A percentile compares a stretch with the other conserved stretches of the same genome.
These are phyloP conservation scores for Caenorhabditis sp. DNA, from an alignment of 2,888 invertebrate species.

Conservation along the genomic window DNA sequence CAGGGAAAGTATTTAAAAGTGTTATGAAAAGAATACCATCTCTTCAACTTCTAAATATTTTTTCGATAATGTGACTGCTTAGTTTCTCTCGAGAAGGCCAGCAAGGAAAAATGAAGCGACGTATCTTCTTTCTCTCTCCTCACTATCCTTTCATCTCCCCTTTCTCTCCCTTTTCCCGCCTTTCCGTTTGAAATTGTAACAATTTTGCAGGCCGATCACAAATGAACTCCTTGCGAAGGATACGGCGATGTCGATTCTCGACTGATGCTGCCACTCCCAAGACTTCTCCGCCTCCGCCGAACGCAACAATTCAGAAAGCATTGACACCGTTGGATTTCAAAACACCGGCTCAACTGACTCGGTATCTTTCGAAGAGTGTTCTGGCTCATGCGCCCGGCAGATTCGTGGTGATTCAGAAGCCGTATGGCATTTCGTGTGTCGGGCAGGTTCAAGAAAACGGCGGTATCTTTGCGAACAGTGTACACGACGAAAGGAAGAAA, in stretches of 20 bases:
- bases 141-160: neutral
- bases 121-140: neutral
- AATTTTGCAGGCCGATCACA: conserved; percentile 11
- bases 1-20: too few species aligned
- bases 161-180: neutral
- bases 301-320: conserved; percentile 21
- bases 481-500: conserved; percentile 60
- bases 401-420: conserved; percentile 71
- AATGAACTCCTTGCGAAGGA: conserved; percentile 24
- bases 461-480: conserved; percentile 68
- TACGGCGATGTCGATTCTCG: neutral
- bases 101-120: too few species aligned
- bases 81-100: too few species aligned
- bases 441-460: conserved; percentile 65
- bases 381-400: conserved; percentile 67
- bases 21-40: too few species aligned
- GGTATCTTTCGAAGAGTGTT: conserved; percentile 57
- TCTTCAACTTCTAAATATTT: too few species aligned
- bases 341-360: conserved; percentile 41
- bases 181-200: neutral
- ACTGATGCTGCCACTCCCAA: neutral
- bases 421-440: conserved; percentile 71
- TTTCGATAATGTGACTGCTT: too few species aligned
- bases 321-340: conserved; percentile 28
- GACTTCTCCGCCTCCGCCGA: neutral